phyloP scores from a whole-genome alignment of 2,113 vertebrate species.

The Eretmochelys imbricata region DNA sequence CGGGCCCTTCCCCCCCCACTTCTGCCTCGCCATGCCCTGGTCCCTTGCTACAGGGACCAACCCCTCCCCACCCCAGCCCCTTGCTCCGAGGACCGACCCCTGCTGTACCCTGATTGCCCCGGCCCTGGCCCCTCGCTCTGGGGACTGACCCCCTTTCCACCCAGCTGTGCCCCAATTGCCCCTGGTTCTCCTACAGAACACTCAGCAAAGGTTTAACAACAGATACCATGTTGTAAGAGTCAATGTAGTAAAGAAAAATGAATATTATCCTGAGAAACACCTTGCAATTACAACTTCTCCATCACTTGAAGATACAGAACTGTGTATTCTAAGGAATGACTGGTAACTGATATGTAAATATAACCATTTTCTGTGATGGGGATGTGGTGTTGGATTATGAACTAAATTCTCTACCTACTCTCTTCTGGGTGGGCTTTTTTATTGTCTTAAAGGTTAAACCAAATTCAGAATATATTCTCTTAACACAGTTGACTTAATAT shows the following conservation, averaged over 20 bases:
- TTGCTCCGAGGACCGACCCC: too few relatives aligned
- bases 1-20: too few relatives aligned
- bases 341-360: slow-evolving; percentile 90
- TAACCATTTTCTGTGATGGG: neutral
- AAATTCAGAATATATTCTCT: neutral
- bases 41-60: too few relatives aligned
- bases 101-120: too few relatives aligned
- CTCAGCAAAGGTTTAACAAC: slow-evolving; percentile 89
- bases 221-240: slow-evolving; percentile 90
- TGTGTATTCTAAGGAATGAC: slow-evolving; percentile 88
- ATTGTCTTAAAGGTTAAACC: neutral
- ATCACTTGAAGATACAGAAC: slow-evolving; percentile 75
- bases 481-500: neutral
- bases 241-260: slow-evolving; percentile 55
- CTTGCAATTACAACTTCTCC: slow-evolving; percentile 84
- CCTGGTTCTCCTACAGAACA: slow-evolving; percentile 46
- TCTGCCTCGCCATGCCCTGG: too few relatives aligned
- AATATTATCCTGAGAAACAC: slow-evolving; percentile 81
- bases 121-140: too few relatives aligned
- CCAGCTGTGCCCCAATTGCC: too few relatives aligned
- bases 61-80: too few relatives aligned
- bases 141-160: too few relatives aligned
- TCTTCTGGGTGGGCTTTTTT: neutral
- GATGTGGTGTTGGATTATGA: neutral
- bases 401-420: neutral